Base-by-base conservation (phyloP, 2,888 invertebrate species). In the Nomada flava region DNA sequence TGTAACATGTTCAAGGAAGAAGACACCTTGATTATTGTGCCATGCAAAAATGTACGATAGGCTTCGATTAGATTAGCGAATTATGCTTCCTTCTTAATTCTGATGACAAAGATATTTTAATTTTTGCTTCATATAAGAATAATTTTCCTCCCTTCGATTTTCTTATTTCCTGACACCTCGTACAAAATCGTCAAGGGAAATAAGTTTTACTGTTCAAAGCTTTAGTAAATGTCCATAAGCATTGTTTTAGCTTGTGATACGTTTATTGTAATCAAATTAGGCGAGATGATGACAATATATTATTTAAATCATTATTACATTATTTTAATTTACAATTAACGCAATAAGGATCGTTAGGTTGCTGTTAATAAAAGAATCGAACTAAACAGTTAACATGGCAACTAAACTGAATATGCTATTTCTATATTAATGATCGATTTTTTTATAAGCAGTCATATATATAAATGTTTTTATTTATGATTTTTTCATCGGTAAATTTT, bases 1-100 rank as follows among this genome's bases (percentile, higher is more conserved):
- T 84, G 55, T 60, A 59, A 82, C n/a, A 59, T 52, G 47, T 29
- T 57, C 60, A 62, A 55, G 63, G 52, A 75, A 15, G 36, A 70
- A 63, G 60, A 75, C 11, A 83, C 55, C 57, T 79, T 73, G 57
- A 64, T 75, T 79, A 72, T 64, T 78, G 85, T 87, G 87, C 83
- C 77, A 87, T 79, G 74, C 52, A 62, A 71, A 76, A 77, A 75
- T 81, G 50, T 57, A 57, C 23, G 2, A 60, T 63, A 36, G 36
- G 36, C 36, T 79, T 68, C 23, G 59, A 67, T 59, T 50, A 53
- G 13, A 65, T 76, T 44, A n/a, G 26, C 15, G 4, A 26, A 60
- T 36, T 9, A 68, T 18, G 60, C 15, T 26, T 52, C 64, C 52
- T 23, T 64, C 18, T 50, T n/a, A 36, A 18, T 47, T 65, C n/a